Evolutionary conservation across 1,140 invertebrate genomes (phyloP), one percentile per base, ranked within the genome.

Genomic region (Sminthurinus signatus): DNA sequence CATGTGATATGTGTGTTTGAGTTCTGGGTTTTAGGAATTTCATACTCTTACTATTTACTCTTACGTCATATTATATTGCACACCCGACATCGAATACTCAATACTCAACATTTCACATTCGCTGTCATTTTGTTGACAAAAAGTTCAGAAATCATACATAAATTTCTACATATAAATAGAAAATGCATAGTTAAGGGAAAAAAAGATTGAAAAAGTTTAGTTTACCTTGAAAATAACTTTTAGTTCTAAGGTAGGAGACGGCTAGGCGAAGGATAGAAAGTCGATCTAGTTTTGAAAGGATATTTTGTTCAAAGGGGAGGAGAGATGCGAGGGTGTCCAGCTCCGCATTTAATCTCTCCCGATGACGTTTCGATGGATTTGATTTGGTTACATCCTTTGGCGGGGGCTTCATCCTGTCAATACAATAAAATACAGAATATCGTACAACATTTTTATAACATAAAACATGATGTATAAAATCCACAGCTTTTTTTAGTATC

Each of bases 221-320:
- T 21, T 76, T 79, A 98, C 96, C 92, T 91, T 97, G 93, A 81
- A 98, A 98, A 81, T 98, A 98, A 79, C 92, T 96, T 82, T 99
- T 99, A 73, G 95, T 98, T 67, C 95, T 83, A 68, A 99, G 85
- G 78, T 98, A 99, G 79, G 92, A 95, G 78, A 99, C 96, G 56
- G 93, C 95, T 59, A 99, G 86, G 74, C 96, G 83, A 60, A 99
- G 84, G 72, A 99, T 98, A 74, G 93, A 96, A 25, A 99, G 86
- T 74, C 97, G 86, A 81, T 99, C 96, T 74, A 99, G 81, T 81
- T 99, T 98, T 75, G 91, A 94, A 52, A 99, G 86, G 75, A 98
- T 96, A 77, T 93, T 96, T 78, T 96, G 92, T 78, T 99, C 96
- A 81, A 96, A 99, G 67, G 96, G 96, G 73, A 99, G 82, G 51